Evolutionary conservation across 1,140 invertebrate species (phyloP).

Genomic region (Drosophila lacertosa): DNA sequence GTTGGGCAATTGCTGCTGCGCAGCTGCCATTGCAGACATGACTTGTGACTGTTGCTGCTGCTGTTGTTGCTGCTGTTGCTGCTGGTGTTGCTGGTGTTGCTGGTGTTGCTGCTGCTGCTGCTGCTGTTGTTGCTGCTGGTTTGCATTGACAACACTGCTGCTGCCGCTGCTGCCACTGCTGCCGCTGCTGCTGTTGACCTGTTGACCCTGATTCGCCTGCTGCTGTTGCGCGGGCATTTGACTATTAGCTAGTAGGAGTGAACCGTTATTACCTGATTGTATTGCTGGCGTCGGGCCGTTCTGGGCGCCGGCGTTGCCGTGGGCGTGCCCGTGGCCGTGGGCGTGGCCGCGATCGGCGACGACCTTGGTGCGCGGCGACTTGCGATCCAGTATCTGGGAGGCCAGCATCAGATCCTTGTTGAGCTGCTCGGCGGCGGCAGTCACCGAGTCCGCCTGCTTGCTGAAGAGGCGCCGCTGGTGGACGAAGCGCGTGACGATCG

Average conservation of each 20-base stretch:
- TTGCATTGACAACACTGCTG: conserved; percentile 45
- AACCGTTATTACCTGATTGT: conserved; percentile 86
- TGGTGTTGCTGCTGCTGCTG: conserved; percentile 46
- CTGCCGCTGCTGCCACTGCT: conserved; percentile 58
- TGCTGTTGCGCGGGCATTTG: conserved; percentile 67
- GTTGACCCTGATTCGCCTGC: conserved; percentile 16
- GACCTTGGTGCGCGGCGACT: conserved; percentile 92
- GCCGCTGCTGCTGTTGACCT: conserved; percentile 51
- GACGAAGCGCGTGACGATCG: conserved; percentile 92
- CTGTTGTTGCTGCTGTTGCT: conserved; percentile 25
- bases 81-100: conserved; percentile 39
- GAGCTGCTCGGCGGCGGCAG: conserved; percentile 90
- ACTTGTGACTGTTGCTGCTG: conserved; percentile 32
- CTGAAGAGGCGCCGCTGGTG: conserved; percentile 90
- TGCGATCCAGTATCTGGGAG: conserved; percentile 91
- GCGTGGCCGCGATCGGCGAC: conserved; percentile 87
- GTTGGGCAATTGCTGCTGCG: conserved; percentile 61
- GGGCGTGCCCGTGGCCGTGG: conserved; percentile 36
- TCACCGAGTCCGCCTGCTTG: conserved; percentile 90
- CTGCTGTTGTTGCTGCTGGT: conserved; percentile 56
- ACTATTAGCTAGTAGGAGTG: conserved; percentile 84
- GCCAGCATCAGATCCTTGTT: conserved; percentile 92
- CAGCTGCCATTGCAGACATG: conserved; percentile 50
- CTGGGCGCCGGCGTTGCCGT: conserved; percentile 72
- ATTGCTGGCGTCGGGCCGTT: conserved; percentile 83